These are phyloP conservation scores for Rhinella marina DNA, from an alignment of 2,797 vertebrate species.

Conservation along the genomic window DNA sequence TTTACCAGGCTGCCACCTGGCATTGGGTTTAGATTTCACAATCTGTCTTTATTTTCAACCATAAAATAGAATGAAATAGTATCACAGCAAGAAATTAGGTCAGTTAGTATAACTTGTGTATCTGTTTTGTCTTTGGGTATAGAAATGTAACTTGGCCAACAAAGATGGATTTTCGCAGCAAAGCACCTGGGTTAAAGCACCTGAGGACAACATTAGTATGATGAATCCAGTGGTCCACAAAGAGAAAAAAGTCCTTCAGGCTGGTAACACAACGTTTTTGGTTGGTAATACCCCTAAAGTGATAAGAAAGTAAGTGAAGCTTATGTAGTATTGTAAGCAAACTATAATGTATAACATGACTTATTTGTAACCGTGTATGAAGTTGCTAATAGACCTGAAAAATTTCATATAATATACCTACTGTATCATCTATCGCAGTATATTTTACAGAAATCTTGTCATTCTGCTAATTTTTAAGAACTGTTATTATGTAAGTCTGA, in stretches of 20 bases:
- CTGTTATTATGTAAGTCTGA: background rate
- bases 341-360: too few relatives aligned
- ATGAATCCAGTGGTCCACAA: constrained; percentile 79
- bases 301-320: constrained; percentile 80
- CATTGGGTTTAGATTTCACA: background rate
- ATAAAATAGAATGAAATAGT: background rate
- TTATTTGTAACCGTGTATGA: too few relatives aligned
- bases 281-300: constrained; percentile 86
- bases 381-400: too few relatives aligned
- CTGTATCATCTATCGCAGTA: background rate
- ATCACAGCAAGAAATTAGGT: background rate
- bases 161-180: constrained; percentile 13
- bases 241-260: constrained; percentile 71
- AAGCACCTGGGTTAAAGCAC: background rate
- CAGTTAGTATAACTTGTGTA: background rate
- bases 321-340: background rate
- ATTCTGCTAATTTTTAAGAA: background rate
- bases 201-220: background rate
- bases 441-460: background rate
- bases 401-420: background rate
- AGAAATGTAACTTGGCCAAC: constrained; percentile 28
- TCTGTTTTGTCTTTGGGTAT: background rate
- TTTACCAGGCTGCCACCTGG: background rate
- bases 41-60: background rate
- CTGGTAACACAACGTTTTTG: constrained; percentile 77